Conservation (phyloP, 2,797 vertebrate species). For the Acridotheres tristis region DNA sequence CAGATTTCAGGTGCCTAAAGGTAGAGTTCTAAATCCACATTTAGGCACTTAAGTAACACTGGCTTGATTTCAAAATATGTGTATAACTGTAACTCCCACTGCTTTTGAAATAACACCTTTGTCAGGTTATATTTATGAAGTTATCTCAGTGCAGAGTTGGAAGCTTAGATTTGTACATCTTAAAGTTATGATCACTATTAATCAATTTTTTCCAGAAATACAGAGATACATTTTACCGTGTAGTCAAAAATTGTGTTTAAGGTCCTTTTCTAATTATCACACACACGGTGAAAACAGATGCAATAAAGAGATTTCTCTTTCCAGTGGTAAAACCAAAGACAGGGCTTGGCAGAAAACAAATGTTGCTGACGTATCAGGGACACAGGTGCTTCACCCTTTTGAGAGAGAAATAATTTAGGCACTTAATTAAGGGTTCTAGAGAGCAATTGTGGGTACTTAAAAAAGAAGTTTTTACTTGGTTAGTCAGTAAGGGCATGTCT, state of each 20-base stretch:
- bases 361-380: background rate
- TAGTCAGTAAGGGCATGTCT: background rate
- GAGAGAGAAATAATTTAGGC: background rate
- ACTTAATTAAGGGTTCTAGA: background rate
- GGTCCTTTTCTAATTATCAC: background rate
- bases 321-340: background rate
- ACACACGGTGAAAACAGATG: background rate
- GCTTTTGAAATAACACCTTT: background rate
- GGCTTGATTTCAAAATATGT: background rate
- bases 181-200: background rate
- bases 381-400: background rate
- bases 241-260: background rate
- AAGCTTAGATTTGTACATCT: background rate
- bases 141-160: background rate
- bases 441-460: background rate
- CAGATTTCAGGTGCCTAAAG: slow-evolving; percentile 21
- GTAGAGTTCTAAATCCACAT: background rate
- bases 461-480: background rate
- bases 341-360: background rate
- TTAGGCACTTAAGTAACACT: background rate
- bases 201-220: background rate
- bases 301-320: background rate
- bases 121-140: background rate
- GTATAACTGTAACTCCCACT: background rate
- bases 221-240: background rate